Percentiles rank a stretch among this genome's conserved stretches.
phyloP scores from a whole-genome alignment of 2,888 invertebrate genomes.

The Papilio elwesi region DNA sequence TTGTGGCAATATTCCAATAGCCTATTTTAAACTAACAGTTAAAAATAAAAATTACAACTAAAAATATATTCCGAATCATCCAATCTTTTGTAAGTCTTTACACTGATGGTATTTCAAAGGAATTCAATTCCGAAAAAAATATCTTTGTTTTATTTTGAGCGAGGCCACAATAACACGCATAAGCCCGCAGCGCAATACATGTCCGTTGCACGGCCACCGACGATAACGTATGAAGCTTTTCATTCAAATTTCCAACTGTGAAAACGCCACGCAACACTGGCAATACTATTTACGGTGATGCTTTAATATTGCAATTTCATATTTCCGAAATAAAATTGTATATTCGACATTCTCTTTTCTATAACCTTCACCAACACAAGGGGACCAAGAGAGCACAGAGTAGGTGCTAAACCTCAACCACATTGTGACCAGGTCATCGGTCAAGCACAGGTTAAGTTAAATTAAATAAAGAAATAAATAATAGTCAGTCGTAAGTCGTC shows the following conservation, averaged over 20 bases:
- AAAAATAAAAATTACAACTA: too few species aligned
- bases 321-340: background rate
- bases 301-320: slow-evolving; percentile 2
- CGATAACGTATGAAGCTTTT: slow-evolving; percentile 34
- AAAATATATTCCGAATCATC: background rate
- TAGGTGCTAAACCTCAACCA: too few species aligned
- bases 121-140: slow-evolving; percentile 14
- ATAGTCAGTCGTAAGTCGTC: too few species aligned
- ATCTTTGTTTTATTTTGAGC: slow-evolving; percentile 9
- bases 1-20: too few species aligned
- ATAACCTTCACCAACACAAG: too few species aligned
- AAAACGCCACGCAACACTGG: slow-evolving; percentile 26
- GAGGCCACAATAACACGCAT: slow-evolving; percentile 19
- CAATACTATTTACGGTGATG: slow-evolving; percentile 13
- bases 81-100: background rate
- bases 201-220: slow-evolving; percentile 21
- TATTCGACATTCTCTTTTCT: too few species aligned
- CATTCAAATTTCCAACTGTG: slow-evolving; percentile 29
- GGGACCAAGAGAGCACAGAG: too few species aligned
- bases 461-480: too few species aligned
- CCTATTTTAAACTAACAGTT: too few species aligned
- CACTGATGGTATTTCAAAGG: slow-evolving; percentile 11
- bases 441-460: too few species aligned
- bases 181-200: slow-evolving; percentile 9
- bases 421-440: too few species aligned